phyloP scores from a whole-genome alignment of 1,140 invertebrate genomes.

The Zelostemma sp. region DNA sequence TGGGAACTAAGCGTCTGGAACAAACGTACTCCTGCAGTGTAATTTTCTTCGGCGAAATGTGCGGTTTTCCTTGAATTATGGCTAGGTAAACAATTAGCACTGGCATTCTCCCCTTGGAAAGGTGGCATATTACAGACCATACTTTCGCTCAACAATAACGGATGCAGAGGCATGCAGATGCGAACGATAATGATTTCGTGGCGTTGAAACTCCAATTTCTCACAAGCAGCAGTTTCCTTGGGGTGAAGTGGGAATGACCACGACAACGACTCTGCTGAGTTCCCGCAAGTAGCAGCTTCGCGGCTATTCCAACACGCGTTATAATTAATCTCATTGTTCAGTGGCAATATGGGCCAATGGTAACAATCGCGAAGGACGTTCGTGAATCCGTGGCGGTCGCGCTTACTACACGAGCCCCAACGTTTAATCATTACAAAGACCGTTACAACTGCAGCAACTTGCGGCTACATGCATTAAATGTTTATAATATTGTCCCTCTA shows the following conservation, averaged over 20 bases:
- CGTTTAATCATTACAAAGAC: constrained; percentile 43
- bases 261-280: constrained; percentile 20
- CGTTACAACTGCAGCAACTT: constrained; percentile 41
- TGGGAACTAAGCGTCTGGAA: too few species aligned
- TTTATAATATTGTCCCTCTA: too few species aligned
- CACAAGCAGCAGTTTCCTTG: constrained; percentile 40
- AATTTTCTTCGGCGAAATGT: constrained; percentile 25
- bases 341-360: constrained; percentile 46
- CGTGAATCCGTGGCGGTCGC: constrained; percentile 13
- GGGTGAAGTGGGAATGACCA: constrained; percentile 28
- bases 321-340: constrained; percentile 67
- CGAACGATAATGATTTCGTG: constrained; percentile 28
- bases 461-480: constrained; percentile 33
- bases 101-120: not conserved
- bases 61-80: constrained; percentile 36
- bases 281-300: constrained; percentile 56
- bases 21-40: too few species aligned
- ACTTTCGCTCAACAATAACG: constrained; percentile 8
- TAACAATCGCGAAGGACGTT: constrained; percentile 50
- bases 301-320: constrained; percentile 59
- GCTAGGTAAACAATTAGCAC: constrained; percentile 24
- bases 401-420: constrained; percentile 10
- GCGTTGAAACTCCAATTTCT: constrained; percentile 47
- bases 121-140: constrained; percentile 6
- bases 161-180: constrained; percentile 17